A percentile compares a stretch with the other conserved stretches of the same genome.
These are phyloP conservation scores for Callosobruchus maculatus DNA, from an alignment of 2,888 invertebrate genomes.

Conservation along the genomic window DNA sequence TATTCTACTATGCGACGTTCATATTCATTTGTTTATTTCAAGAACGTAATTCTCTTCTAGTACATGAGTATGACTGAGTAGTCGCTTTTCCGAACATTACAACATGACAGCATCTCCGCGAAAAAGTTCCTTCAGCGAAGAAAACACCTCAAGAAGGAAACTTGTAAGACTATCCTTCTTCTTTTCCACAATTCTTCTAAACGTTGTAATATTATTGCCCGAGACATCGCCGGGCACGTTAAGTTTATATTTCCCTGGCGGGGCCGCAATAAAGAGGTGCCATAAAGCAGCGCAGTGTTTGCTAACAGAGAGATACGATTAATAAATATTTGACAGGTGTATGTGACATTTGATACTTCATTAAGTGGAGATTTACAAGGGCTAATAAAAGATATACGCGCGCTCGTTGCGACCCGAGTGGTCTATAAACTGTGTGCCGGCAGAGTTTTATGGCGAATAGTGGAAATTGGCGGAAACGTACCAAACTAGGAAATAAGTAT, in stretches of 20 bases:
- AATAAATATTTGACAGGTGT: conserved; percentile 45
- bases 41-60: no score
- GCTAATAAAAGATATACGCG: conserved; percentile 47
- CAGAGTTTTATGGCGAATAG: background rate
- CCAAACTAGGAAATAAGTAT: background rate
- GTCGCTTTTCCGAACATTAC: no score
- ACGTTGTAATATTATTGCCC: background rate
- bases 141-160: no score
- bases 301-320: conserved; percentile 27
- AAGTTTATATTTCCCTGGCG: background rate
- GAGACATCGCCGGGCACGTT: background rate
- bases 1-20: no score
- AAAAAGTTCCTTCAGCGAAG: no score
- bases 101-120: no score
- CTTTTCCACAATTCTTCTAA: background rate
- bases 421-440: conserved; percentile 35
- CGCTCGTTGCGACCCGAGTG: conserved; percentile 42
- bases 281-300: background rate
- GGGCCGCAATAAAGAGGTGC: background rate
- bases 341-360: conserved; percentile 45
- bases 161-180: no score
- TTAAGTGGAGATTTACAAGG: conserved; percentile 47
- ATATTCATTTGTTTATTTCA: no score
- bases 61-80: no score
- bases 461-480: background rate